phyloP scores from a whole-genome alignment of 2,113 vertebrate species.

The Lota lota region DNA sequence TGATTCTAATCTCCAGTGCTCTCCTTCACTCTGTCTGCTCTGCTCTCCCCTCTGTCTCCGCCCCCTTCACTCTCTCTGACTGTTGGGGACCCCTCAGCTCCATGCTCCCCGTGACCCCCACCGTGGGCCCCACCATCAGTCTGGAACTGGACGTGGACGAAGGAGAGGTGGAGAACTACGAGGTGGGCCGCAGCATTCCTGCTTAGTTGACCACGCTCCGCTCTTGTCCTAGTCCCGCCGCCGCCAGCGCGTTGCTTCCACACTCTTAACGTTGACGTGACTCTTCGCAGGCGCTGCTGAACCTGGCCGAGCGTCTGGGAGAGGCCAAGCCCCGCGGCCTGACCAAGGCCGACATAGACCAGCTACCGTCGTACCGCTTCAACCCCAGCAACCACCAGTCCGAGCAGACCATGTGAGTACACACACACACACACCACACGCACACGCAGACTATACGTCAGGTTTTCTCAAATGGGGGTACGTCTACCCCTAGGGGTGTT shows the following conservation, averaged over 20 bases:
- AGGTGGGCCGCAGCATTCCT: slow-evolving; percentile 81
- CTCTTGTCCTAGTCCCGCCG: no score
- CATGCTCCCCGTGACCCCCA: slow-evolving; percentile 92
- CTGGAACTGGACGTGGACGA: slow-evolving; percentile 97
- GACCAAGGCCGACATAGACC: slow-evolving; percentile 96
- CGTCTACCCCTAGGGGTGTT: no score
- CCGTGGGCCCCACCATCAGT: slow-evolving; percentile 91
- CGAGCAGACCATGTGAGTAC: slow-evolving; percentile 95
- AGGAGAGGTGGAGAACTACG: slow-evolving; percentile 97
- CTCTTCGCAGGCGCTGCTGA: no score
- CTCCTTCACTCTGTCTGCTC: background rate
- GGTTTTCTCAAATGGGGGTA: no score
- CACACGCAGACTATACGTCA: no score
- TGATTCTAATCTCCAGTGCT: background rate
- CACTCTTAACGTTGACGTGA: no score
- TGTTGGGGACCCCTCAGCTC: slow-evolving; percentile 72
- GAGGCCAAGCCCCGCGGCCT: slow-evolving; percentile 95
- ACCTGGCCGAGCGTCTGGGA: slow-evolving; percentile 90
- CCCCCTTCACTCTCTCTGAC: no score
- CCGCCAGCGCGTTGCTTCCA: no score
- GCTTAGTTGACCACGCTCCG: no score
- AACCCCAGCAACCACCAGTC: slow-evolving; percentile 98
- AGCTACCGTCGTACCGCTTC: slow-evolving; percentile 97
- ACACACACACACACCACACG: no score
- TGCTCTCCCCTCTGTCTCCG: slow-evolving; percentile 14